Percentiles rank a stretch among this genome's conserved stretches.
Evolutionary conservation across 2,888 invertebrate species (phyloP).

Genomic region (Cosmopolites sordidus): DNA sequence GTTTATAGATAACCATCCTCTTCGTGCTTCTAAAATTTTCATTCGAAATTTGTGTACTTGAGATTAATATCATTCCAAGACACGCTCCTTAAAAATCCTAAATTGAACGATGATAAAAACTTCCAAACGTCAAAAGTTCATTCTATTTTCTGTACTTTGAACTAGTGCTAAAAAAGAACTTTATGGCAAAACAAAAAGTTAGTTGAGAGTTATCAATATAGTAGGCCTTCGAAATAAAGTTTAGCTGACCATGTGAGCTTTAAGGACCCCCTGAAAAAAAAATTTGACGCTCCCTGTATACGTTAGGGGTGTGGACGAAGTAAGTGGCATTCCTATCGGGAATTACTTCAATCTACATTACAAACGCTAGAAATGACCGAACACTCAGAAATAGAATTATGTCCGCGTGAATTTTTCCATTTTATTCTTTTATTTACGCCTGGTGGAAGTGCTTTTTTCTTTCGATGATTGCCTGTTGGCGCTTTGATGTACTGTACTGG

Average conservation of each 20-base stretch:
- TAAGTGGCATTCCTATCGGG: conserved; percentile 36
- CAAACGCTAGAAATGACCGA: conserved; percentile 35
- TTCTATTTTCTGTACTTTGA: too few relatives aligned
- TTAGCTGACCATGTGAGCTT: conserved; percentile 28
- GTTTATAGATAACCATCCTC: too few relatives aligned
- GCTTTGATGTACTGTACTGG: background rate
- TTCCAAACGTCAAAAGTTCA: too few relatives aligned
- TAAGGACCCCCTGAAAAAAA: conserved; percentile 21
- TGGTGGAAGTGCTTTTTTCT: background rate
- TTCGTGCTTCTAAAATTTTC: too few relatives aligned
- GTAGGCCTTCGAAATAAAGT: conserved; percentile 22
- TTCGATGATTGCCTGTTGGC: background rate
- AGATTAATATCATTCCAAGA: too few relatives aligned
- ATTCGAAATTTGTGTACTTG: too few relatives aligned
- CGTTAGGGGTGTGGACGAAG: conserved; percentile 23
- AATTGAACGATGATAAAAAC: too few relatives aligned
- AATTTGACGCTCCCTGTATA: conserved; percentile 20
- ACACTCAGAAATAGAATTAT: conserved; percentile 23
- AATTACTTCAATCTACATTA: conserved; percentile 42
- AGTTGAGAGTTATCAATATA: conserved; percentile 11
- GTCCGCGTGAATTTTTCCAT: conserved; percentile 6
- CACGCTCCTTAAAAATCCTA: too few relatives aligned
- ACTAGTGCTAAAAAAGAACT: too few relatives aligned
- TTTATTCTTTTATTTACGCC: background rate
- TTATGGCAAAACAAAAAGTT: too few relatives aligned